Percentiles rank a stretch among this genome's conserved stretches.
These are phyloP conservation scores for Apogon hyalosoma DNA, from an alignment of 2,797 vertebrate genomes.

Conservation along the genomic window DNA sequence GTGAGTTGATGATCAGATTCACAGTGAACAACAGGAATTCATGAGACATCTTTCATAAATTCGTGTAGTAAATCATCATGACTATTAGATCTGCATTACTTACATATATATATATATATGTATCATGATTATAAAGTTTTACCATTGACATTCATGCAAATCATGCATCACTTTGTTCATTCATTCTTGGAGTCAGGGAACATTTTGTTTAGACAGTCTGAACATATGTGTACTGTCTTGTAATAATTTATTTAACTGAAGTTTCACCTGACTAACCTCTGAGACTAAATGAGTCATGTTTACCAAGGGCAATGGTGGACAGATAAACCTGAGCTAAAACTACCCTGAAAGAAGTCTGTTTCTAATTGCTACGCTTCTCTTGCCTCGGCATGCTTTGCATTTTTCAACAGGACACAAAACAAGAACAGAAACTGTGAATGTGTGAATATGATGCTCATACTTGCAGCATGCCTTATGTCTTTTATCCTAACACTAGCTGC, in stretches of 20 bases:
- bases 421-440: neutral
- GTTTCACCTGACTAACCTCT: conserved; percentile 1
- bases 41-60: no score
- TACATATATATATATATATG: no score
- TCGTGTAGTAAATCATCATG: no score
- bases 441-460: conserved; percentile 34
- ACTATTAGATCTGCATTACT: no score
- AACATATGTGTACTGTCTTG: no score
- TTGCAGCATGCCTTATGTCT: conserved; percentile 72
- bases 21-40: no score
- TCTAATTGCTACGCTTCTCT: conserved; percentile 63
- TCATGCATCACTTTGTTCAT: conserved; percentile 29
- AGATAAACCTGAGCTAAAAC: conserved; percentile 23
- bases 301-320: conserved; percentile 48
- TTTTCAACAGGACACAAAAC: conserved; percentile 59
- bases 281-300: conserved; percentile 20
- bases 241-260: no score
- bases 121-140: no score
- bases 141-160: conserved; percentile 11
- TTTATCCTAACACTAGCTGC: conserved; percentile 52
- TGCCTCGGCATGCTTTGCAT: conserved; percentile 76
- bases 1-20: no score
- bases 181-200: conserved; percentile 6
- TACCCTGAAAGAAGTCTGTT: conserved; percentile 29
- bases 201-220: conserved; percentile 6